Base-by-base conservation (phyloP, 2,797 vertebrate genomes). In the Oreochromis mossambicus region DNA sequence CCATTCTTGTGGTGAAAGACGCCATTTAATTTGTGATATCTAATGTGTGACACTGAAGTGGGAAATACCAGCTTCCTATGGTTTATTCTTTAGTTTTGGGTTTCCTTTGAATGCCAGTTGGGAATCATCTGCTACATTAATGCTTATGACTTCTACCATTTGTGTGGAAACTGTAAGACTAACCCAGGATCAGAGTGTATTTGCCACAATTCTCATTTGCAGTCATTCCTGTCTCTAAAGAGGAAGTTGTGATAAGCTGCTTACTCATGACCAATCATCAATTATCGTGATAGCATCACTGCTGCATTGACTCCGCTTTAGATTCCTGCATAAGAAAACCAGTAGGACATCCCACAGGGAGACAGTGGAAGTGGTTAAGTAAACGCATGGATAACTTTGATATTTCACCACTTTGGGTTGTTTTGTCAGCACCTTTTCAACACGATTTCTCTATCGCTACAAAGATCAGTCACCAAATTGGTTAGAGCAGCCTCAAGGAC, bases 241-340 rank as follows among this genome's bases (percentile, higher is more conserved):
- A 87, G 90, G 85, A 92, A 87, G 54, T 24, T 68, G 50, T 50
- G 50, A 68, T 79, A 82, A 88, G 68, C 58, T 5, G 1, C 81
- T 91, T 87, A 86, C 77, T 93, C 84, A 24, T 78, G 84, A 73
- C 84, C 68, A 79, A 77, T 88, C 82, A 81, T 77, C 34, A 26
- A 17, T 87, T 66, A 48, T 38, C 24, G 41, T 1, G 82, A 91
- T 89, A 82, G 24, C 61, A 84, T 87, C 86, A 17, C 75, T 13
- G 11, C 50, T 63, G 79, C 77, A 51, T 66, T 79, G 77, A 88
- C 90, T 48, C 70, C 79, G 19, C 77, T 26, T 46, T 66, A 66
- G 81, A 90, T 86, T 51, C 8, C 8, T 5, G 14, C 81, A 87
- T 83, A 83, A 68, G 79, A 79, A 76, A 83, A 34, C 6, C 24